phyloP scores from a whole-genome alignment of 2,888 invertebrate species.

The Thecophora atra region DNA sequence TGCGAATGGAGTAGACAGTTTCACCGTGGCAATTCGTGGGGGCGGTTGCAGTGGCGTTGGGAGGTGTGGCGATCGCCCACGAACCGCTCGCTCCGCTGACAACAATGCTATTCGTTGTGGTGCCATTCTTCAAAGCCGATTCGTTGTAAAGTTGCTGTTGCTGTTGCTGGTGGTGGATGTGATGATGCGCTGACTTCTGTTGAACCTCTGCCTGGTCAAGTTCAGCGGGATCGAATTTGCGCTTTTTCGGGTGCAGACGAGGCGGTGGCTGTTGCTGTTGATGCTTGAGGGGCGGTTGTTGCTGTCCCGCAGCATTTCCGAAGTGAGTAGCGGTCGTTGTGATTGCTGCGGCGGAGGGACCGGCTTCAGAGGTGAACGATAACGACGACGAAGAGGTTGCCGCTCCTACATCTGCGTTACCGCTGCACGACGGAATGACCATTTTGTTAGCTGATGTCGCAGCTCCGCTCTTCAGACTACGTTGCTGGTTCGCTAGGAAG shows the following conservation, averaged over 20 bases:
- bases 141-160: constrained; percentile 47
- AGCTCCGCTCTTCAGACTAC: constrained; percentile 38
- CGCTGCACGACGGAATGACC: constrained; percentile 67
- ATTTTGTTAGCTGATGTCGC: constrained; percentile 54
- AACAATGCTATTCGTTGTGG: constrained; percentile 44
- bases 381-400: constrained; percentile 72
- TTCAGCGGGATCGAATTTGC: constrained; percentile 68
- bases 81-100: constrained; percentile 31
- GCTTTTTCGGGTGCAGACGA: constrained; percentile 90
- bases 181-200: constrained; percentile 45
- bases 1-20: constrained; percentile 50
- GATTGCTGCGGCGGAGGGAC: constrained; percentile 59
- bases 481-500: constrained; percentile 50
- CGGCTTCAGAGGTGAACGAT: constrained; percentile 60
- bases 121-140: constrained; percentile 52
- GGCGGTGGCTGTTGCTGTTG: constrained; percentile 62
- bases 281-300: constrained; percentile 69
- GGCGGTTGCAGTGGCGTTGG: constrained; percentile 38
- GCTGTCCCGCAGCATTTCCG: constrained; percentile 69
- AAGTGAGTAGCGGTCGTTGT: constrained; percentile 60
- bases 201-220: constrained; percentile 60
- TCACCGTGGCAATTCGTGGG: constrained; percentile 43
- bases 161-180: constrained; percentile 49
- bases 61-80: constrained; percentile 24
- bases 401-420: constrained; percentile 71